Base-by-base conservation (phyloP, 2,888 invertebrate species). In the Hoplodrina ambigua region DNA sequence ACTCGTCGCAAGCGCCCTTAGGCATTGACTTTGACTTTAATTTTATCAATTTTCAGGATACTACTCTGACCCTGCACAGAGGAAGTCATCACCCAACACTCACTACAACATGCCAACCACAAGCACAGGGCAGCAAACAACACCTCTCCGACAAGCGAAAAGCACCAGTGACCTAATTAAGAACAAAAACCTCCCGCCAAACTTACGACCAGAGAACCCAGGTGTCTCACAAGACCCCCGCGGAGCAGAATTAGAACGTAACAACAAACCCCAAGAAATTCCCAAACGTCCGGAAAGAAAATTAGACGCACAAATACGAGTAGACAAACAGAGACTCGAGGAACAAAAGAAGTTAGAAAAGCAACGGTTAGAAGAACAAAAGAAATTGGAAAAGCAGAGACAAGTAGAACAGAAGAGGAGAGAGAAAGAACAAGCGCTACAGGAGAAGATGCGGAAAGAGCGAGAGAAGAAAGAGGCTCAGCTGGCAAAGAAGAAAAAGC, bases 341-440 rank as follows among this genome's bases (percentile, higher is more conserved):
- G 78, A 85, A 74, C 69, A 81, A 41, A 85, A 77, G 44, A 87
- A 83, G 69, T 52, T 85, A 44, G 79, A 84, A 49, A 91, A 88
- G 77, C 83, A 80, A 15, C 83, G 89, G 65, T 78, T 89, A 49
- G 92, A 89, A 64, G 91, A 92, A 69, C 89, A 91, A 67, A 90
- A 89, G 62, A 90, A 88, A 70, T 13, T 88, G n/a, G 92, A 94
- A 17, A 94, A 93, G 78, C 88, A 90, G 74, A 81, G 85, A 61
- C 33, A 87, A 61, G 92, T 89, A 62, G 91, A 92, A 73, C 89
- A 90, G 67, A 90, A 88, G 65, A 90, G 88, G 71, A 19, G 85
- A 17, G 92, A 94, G 46, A 75, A 81, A 33, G 81, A 88, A 64
- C 83, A 86, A 82, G 85, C 86, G n/a, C 90, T 86, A 78, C 85